A percentile compares a stretch with the other conserved stretches of the same genome.
Evolutionary conservation across 2,888 invertebrate species (phyloP).

Genomic region (Cheilosia pagana): DNA sequence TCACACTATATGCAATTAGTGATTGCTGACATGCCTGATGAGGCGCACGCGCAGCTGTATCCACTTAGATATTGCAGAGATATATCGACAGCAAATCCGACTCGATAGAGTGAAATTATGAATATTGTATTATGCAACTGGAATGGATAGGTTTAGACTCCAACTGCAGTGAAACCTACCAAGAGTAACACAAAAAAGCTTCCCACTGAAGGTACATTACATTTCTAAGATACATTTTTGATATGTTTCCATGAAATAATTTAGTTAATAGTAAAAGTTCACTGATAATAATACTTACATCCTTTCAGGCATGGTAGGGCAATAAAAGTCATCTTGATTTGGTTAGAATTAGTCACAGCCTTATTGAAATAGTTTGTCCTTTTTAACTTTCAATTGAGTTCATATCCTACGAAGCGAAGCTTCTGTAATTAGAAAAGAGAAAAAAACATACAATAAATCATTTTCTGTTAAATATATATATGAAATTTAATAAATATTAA

Average conservation of each 20-base stretch:
- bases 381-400: constrained; percentile 20
- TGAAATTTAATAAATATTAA: too few relatives aligned
- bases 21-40: too few relatives aligned
- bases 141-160: too few relatives aligned
- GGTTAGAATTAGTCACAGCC: constrained; percentile 7
- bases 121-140: not conserved
- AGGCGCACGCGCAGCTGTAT: too few relatives aligned
- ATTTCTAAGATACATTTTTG: too few relatives aligned
- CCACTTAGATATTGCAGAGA: not conserved
- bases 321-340: constrained; percentile 50
- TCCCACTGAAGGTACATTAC: too few relatives aligned
- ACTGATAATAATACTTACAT: constrained; percentile 38
- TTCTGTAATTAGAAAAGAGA: constrained; percentile 30
- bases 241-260: not conserved
- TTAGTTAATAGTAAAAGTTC: not conserved
- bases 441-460: not conserved
- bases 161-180: too few relatives aligned
- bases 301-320: constrained; percentile 46
- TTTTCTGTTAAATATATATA: too few relatives aligned
- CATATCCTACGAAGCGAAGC: constrained; percentile 9
- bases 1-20: not conserved
- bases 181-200: too few relatives aligned
- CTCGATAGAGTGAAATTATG: not conserved
- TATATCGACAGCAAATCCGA: not conserved
- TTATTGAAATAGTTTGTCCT: not conserved